Conservation (phyloP, 2,113 vertebrate genomes). For the Dendropsophus ebraccatus region DNA sequence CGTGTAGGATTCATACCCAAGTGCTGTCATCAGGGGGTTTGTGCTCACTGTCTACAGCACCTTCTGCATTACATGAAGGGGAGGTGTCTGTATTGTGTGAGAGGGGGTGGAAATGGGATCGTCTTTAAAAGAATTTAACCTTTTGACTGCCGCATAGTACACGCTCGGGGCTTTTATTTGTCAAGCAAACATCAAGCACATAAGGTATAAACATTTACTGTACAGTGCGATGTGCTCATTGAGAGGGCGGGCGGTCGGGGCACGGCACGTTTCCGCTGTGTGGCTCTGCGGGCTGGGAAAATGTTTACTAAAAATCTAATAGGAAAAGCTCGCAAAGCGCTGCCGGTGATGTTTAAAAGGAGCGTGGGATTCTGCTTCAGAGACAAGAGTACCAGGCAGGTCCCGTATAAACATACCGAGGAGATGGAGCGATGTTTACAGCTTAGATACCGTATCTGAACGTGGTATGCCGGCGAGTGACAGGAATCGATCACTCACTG, state of each 20-base stretch:
- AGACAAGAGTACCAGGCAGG: slow-evolving; percentile 33
- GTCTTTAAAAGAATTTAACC: slow-evolving; percentile 49
- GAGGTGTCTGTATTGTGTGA: slow-evolving; percentile 30
- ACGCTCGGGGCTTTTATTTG: slow-evolving; percentile 3
- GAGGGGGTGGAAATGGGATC: slow-evolving; percentile 44
- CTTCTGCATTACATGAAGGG: slow-evolving; percentile 46
- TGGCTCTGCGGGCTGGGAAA: not conserved
- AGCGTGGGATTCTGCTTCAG: not conserved
- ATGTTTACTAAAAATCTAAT: not conserved
- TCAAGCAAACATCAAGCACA: slow-evolving; percentile 17
- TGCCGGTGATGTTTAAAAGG: not conserved
- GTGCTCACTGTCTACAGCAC: slow-evolving; percentile 18
- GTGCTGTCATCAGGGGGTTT: slow-evolving; percentile 32
- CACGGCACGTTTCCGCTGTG: not conserved
- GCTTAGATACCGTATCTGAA: not conserved
- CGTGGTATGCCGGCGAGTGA: not conserved
- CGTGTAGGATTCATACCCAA: slow-evolving; percentile 23
- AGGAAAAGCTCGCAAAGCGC: not conserved
- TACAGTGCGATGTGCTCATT: not conserved
- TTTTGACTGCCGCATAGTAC: not conserved
- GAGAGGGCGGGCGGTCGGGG: not conserved
- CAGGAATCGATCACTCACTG: not conserved
- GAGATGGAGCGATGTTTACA: slow-evolving; percentile 25
- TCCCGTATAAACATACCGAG: not conserved
- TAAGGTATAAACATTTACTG: slow-evolving; percentile 11